phyloP scores from a whole-genome alignment of 2,797 vertebrate species.

The Ceryle rudis region DNA sequence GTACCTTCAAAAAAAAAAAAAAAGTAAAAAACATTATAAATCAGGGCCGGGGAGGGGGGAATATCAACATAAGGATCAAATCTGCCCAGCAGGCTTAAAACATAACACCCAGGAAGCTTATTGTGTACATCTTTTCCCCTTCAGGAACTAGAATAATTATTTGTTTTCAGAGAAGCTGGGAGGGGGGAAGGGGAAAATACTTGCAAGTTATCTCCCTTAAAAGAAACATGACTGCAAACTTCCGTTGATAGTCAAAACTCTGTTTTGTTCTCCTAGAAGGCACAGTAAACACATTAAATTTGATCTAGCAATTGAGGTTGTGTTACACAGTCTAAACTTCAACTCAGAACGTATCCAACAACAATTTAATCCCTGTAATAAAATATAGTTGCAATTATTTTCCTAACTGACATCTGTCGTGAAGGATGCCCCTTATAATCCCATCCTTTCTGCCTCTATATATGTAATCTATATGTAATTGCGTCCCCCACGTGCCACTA shows the following conservation, averaged over 20 bases:
- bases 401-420: conserved; percentile 3
- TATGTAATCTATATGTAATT: neutral
- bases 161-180: neutral
- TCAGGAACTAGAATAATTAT: neutral
- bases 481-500: neutral
- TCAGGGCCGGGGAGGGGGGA: neutral
- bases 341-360: neutral
- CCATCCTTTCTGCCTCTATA: neutral
- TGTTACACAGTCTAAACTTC: neutral
- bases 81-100: neutral
- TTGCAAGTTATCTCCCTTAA: neutral
- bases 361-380: neutral
- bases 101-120: neutral
- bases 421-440: conserved; percentile 19
- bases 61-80: neutral
- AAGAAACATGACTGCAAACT: neutral
- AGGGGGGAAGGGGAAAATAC: neutral
- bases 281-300: neutral
- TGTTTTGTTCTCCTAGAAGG: conserved; percentile 2
- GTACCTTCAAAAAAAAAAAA: conserved; percentile 83
- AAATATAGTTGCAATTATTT: conserved; percentile 29
- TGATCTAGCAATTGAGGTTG: neutral
- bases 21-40: neutral
- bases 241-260: neutral
- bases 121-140: neutral